phyloP scores from a whole-genome alignment of 2,888 invertebrate genomes.

The Mylabris sibirica region DNA sequence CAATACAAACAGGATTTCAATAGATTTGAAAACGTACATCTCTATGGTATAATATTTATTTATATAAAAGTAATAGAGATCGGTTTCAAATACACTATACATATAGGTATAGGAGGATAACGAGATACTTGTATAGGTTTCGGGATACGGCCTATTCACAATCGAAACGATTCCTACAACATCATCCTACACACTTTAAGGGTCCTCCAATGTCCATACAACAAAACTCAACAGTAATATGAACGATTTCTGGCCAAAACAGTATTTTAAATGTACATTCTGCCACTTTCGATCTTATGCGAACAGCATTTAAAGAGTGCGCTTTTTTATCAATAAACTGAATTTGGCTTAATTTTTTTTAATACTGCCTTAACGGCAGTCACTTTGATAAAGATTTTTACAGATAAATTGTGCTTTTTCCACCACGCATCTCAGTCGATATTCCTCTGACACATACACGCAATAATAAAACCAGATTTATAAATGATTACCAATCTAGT shows the following conservation, averaged over 20 bases:
- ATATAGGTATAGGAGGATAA: slow-evolving; percentile 44
- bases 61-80: slow-evolving; percentile 34
- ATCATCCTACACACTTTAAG: slow-evolving; percentile 46
- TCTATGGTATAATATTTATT: neutral
- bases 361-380: neutral
- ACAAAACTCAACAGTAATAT: slow-evolving; percentile 38
- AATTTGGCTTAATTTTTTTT: neutral
- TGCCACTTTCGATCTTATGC: slow-evolving; percentile 18
- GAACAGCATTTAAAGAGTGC: neutral
- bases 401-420: too few species aligned
- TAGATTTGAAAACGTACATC: neutral
- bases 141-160: slow-evolving; percentile 50
- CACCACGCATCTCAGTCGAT: too few species aligned
- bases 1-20: neutral
- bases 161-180: slow-evolving; percentile 43
- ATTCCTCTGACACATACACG: too few species aligned
- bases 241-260: slow-evolving; percentile 36
- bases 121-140: slow-evolving; percentile 59
- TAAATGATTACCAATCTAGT: too few species aligned
- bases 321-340: neutral
- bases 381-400: neutral
- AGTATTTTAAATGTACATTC: slow-evolving; percentile 20
- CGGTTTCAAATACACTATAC: slow-evolving; percentile 33
- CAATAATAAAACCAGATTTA: too few species aligned
- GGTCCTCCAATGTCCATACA: slow-evolving; percentile 49